phyloP scores from a whole-genome alignment of 2,888 invertebrate species.

The Deilephila porcellus region DNA sequence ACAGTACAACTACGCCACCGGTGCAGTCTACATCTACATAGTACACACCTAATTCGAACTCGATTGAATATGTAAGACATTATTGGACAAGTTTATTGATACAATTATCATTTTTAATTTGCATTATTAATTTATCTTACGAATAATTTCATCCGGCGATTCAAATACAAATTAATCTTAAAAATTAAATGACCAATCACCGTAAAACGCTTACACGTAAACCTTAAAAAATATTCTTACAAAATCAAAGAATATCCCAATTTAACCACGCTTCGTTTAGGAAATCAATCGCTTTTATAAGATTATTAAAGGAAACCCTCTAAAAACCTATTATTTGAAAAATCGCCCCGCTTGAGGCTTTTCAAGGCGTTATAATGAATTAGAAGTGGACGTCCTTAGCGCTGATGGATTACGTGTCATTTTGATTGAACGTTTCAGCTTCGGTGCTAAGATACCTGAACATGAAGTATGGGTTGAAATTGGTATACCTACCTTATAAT shows the following conservation, averaged over 20 bases:
- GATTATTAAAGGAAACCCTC: slow-evolving; percentile 28
- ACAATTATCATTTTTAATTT: too few relatives aligned
- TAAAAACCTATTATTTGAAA: slow-evolving; percentile 50
- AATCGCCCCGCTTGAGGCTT: slow-evolving; percentile 50
- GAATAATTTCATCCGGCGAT: too few relatives aligned
- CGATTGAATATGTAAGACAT: too few relatives aligned
- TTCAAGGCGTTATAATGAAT: slow-evolving; percentile 52
- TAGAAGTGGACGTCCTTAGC: slow-evolving; percentile 42
- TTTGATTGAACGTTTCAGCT: slow-evolving; percentile 45
- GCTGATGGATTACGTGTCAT: slow-evolving; percentile 58
- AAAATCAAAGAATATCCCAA: slow-evolving; percentile 6
- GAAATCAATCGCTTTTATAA: slow-evolving; percentile 9
- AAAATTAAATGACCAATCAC: not conserved
- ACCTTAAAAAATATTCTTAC: not conserved
- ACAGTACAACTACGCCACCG: too few relatives aligned
- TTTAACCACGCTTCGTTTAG: slow-evolving; percentile 8
- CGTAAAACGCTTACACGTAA: not conserved
- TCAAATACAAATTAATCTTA: not conserved
- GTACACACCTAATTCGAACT: too few relatives aligned
- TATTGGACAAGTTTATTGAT: too few relatives aligned
- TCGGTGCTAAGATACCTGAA: not conserved
- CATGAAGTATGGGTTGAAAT: not conserved
- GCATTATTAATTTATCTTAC: too few relatives aligned
- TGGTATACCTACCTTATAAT: too few relatives aligned
- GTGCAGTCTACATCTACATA: too few relatives aligned